Conservation (phyloP, 1,140 invertebrate species). For the Steinernema khuongi region DNA sequence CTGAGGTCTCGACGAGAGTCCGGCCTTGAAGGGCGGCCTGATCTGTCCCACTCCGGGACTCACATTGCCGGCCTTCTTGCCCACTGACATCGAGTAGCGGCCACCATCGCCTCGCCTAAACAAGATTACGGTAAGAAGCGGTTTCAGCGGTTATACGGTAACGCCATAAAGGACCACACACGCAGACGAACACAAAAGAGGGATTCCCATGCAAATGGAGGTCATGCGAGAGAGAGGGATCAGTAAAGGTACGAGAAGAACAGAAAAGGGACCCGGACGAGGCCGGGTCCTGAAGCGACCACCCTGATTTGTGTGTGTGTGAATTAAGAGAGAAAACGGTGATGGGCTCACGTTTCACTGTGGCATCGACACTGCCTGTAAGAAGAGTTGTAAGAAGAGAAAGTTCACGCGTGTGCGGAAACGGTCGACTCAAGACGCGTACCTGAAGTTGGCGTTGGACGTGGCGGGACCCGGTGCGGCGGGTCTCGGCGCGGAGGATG, state of each 20-base stretch:
- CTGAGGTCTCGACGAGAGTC: neutral
- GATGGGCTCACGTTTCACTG: slow-evolving; percentile 11
- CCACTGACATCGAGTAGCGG: neutral
- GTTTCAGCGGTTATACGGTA: neutral
- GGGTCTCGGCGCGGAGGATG: neutral
- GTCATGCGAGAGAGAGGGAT: slow-evolving; percentile 8
- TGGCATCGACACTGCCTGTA: slow-evolving; percentile 16
- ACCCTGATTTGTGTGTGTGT: slow-evolving; percentile 14
- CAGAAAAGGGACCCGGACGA: neutral
- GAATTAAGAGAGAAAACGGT: neutral
- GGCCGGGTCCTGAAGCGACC: neutral
- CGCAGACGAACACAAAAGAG: slow-evolving; percentile 1
- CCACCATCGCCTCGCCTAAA: slow-evolving; percentile 8
- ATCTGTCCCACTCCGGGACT: neutral
- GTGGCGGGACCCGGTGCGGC: neutral
- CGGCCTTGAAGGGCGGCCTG: neutral
- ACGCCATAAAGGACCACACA: neutral
- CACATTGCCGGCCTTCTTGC: neutral
- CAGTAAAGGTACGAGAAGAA: neutral
- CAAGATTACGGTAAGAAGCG: neutral
- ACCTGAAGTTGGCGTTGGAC: neutral
- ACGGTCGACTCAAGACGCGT: neutral
- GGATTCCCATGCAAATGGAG: neutral
- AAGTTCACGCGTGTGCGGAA: slow-evolving; percentile 9
- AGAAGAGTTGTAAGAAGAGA: neutral